A percentile compares a stretch with the other conserved stretches of the same genome.
Conservation (phyloP, 2,113 vertebrate species). For the Polypterus senegalus region DNA sequence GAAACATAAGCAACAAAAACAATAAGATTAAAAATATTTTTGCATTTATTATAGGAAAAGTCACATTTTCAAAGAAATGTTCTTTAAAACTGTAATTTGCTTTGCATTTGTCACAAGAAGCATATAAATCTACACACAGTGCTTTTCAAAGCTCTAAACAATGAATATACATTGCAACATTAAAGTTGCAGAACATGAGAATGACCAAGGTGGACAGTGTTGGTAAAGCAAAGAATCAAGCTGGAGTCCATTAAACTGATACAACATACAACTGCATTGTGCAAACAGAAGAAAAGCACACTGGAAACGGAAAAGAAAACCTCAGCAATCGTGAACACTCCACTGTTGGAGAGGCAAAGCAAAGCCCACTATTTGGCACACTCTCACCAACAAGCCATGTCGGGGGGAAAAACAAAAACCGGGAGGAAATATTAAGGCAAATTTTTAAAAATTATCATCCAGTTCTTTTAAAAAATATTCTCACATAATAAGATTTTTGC, state of each 20-base stretch:
- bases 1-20: neutral
- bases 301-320: neutral
- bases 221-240: constrained; percentile 31
- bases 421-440: constrained; percentile 26
- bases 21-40: constrained; percentile 15
- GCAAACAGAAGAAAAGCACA: constrained; percentile 22
- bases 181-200: constrained; percentile 17
- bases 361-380: no score
- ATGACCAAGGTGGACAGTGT: constrained; percentile 14
- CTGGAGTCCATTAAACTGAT: constrained; percentile 11
- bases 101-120: constrained; percentile 12
- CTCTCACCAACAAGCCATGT: no score
- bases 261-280: constrained; percentile 8
- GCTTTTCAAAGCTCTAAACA: constrained; percentile 6
- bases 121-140: constrained; percentile 10
- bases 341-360: no score
- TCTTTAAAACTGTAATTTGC: constrained; percentile 18
- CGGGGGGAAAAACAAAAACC: no score
- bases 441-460: constrained; percentile 35
- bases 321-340: no score
- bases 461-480: constrained; percentile 27
- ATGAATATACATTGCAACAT: constrained; percentile 28
- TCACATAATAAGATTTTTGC: no score
- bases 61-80: constrained; percentile 33
- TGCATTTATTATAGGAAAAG: constrained; percentile 38